Evolutionary conservation across 1,140 invertebrate genomes (phyloP).

Genomic region (Coptotermes formosanus): DNA sequence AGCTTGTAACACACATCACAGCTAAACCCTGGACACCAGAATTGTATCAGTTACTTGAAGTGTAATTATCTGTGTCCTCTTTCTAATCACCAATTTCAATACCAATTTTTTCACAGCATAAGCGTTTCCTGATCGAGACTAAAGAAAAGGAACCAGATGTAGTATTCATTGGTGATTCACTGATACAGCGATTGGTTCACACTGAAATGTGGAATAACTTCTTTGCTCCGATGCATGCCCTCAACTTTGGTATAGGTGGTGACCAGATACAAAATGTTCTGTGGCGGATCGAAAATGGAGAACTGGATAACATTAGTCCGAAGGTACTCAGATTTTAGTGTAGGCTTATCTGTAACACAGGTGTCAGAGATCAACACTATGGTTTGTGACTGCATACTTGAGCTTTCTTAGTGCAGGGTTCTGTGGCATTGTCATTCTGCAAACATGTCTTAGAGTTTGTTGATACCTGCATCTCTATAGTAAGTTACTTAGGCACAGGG

Average conservation of each 20-base stretch:
- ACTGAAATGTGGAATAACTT: conserved; percentile 81
- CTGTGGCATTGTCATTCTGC: too few species aligned
- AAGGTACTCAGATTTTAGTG: conserved; percentile 59
- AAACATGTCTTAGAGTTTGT: too few species aligned
- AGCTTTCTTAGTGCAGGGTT: too few species aligned
- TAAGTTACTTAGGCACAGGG: too few species aligned
- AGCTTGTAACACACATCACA: too few species aligned
- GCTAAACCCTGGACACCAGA: too few species aligned
- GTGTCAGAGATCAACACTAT: too few species aligned
- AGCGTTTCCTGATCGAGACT: conserved; percentile 74
- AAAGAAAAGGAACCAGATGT: conserved; percentile 87
- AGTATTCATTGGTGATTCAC: conserved; percentile 86
- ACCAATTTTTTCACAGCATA: conserved; percentile 63
- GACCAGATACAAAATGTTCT: conserved; percentile 85
- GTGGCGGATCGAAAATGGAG: conserved; percentile 85
- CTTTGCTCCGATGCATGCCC: conserved; percentile 82
- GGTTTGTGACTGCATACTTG: too few species aligned
- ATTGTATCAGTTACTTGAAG: too few species aligned
- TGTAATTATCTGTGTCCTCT: too few species aligned
- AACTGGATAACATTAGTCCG: conserved; percentile 81
- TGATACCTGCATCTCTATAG: too few species aligned
- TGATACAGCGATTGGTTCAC: conserved; percentile 73
- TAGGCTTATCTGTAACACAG: too few species aligned
- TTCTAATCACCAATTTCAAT: conserved; percentile 30
- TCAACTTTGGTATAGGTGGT: conserved; percentile 87